Evolutionary conservation across 2,888 invertebrate genomes (phyloP), one percentile per base, ranked within the genome.

Genomic region (Caenorhabditis plicata): DNA sequence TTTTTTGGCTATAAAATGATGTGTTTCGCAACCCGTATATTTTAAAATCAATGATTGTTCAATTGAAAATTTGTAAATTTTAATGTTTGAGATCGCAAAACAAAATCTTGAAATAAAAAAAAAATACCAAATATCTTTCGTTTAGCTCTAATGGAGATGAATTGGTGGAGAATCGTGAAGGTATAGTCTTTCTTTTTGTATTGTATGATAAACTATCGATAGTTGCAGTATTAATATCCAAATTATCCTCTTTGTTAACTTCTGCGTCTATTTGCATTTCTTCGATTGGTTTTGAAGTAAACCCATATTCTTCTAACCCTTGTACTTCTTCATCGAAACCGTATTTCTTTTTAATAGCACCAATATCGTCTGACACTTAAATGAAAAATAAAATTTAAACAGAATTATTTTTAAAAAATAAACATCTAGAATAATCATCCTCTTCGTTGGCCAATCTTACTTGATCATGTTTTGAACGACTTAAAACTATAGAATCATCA

Each of bases 331-430:
- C 40, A 8, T 42, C 52, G 36, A 42, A 64, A 8, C 67, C 67
- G 26, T 45, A 68, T 15, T 46, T 44, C 26, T 52, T 51, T 41
- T 72, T 72, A 47, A 72, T 69, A 1, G 64, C 68, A 17, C 53
- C 65, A 13, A 72, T 48, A 27, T 69, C 69, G n/a, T 17, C 11
- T 15, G 71, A 71, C 57, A 68, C 68, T 71, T 47, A 25, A 68
- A 53, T n/a, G 32, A 31, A 25, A 17, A 9, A 33, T 9, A 31
- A 29, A 3, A 9, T 39, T 39, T 22, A 39, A n/a, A 8, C 20
- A 9, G 11, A 39, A 39, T 5, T 22, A 11, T 39, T 39, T 39
- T 32, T 26, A n/a, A n/a, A 15, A 9, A n/a, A n/a, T 38, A 25
- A 11, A 57, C 57, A 45, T 40, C 58, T 44, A 4, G 54, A 43